A percentile compares a stretch with the other conserved stretches of the same genome.
Conservation (phyloP, 1,140 invertebrate genomes). For the Macrotrachela quadricornifera region DNA sequence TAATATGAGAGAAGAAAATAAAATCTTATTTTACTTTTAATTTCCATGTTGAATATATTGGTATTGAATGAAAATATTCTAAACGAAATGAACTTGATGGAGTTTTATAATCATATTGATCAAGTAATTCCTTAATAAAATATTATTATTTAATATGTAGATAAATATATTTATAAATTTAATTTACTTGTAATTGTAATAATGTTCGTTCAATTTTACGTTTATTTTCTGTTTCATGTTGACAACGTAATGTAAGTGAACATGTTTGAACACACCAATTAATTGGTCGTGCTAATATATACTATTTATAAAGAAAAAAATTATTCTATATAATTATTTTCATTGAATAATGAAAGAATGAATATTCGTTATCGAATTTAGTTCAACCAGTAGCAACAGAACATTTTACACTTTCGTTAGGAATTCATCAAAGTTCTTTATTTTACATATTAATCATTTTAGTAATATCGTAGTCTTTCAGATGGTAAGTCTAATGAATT, state of each 20-base stretch:
- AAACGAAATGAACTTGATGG: slow-evolving; percentile 32
- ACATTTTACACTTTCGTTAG: too few species aligned
- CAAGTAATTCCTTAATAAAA: slow-evolving; percentile 42
- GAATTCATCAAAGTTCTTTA: too few species aligned
- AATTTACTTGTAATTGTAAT: slow-evolving; percentile 45
- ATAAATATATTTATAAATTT: background rate
- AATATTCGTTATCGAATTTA: too few species aligned
- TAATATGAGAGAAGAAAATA: slow-evolving; percentile 9
- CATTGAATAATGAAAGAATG: too few species aligned
- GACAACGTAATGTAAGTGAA: slow-evolving; percentile 47
- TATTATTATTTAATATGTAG: too few species aligned
- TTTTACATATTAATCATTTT: too few species aligned
- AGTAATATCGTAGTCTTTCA: too few species aligned
- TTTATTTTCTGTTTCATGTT: slow-evolving; percentile 48
- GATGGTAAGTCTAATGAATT: too few species aligned
- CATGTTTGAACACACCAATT: slow-evolving; percentile 44
- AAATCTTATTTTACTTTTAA: slow-evolving; percentile 33
- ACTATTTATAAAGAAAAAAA: slow-evolving; percentile 15
- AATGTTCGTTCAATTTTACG: slow-evolving; percentile 62
- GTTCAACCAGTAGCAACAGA: too few species aligned
- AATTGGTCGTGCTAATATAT: slow-evolving; percentile 22
- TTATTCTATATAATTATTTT: too few species aligned
- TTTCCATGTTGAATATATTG: slow-evolving; percentile 46
- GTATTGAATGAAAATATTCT: slow-evolving; percentile 30
- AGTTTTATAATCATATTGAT: slow-evolving; percentile 31